Base-by-base conservation (phyloP, 2,888 invertebrate species). In the Acleris laterana region DNA sequence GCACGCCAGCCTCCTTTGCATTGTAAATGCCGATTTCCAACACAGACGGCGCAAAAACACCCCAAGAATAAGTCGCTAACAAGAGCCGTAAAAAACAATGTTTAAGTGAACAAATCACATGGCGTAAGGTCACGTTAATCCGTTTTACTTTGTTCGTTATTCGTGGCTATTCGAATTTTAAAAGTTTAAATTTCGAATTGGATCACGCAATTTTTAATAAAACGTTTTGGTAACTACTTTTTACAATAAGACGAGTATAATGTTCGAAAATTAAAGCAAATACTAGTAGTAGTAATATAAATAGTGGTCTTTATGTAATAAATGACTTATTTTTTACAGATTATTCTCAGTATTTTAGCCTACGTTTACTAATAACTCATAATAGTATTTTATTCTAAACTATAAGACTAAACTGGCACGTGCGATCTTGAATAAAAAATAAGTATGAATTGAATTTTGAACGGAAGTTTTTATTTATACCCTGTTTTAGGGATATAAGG, bases 391-490 rank as follows among this genome's bases (percentile, higher is more conserved):
- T 49, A 56, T 50, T 49, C 44, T 64, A 49, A 60, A n/a, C 53
- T 32, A 58, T 58, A 42, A 52, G 49, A 49, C 38, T 50, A 69
- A 68, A 69, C 67, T 68, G 63, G 65, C 60, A 61, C 9, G 69
- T 59, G 66, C 58, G 63, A 67, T 69, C 69, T 63, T 64, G 68
- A 71, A 74, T 71, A 68, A 74, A 68, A 74, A 78, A 72, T 75
- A 74, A 78, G 72, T 75, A 72, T 73, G 78, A 78, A 78, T 79
- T 75, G 77, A 72, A 75, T 78, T 77, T 58, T 55, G 52, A 70
- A 68, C 68, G 71, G 75, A 76, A 76, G 80, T 80, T 79, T 77
- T 74, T 70, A 76, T 55, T 6, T 0, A 6, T 6, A 59, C 46
- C 44, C n/a, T 53, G 50, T 56, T 42, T 11, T 20, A 65, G 60